Conservation (phyloP, 2,797 vertebrate genomes). For the Rhadinocentrus ornatus region DNA sequence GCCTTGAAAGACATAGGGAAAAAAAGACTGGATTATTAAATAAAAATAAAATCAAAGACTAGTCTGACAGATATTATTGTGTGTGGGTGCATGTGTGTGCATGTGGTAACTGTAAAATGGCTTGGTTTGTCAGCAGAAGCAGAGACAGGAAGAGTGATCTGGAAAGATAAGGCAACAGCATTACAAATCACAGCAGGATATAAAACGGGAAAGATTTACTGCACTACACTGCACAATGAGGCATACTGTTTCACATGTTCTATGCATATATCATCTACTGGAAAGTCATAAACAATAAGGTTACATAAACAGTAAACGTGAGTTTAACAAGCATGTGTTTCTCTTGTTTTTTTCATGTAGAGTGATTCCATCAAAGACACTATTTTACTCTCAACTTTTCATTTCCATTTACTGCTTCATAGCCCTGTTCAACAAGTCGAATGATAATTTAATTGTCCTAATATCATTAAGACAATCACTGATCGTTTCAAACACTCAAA, state of each 20-base stretch:
- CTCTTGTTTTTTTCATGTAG: background rate
- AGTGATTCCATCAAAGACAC: no score
- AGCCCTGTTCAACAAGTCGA: no score
- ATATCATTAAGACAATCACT: no score
- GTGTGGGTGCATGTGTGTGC: background rate
- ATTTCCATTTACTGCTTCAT: no score
- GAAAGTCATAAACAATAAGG: slow-evolving; percentile 7
- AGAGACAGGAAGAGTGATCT: slow-evolving; percentile 65
- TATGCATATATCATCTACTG: slow-evolving; percentile 18
- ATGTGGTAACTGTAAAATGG: background rate
- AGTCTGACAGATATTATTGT: slow-evolving; percentile 1
- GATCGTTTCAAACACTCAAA: no score
- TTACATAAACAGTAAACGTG: background rate
- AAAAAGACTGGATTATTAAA: no score
- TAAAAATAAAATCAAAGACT: background rate
- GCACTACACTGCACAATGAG: slow-evolving; percentile 21
- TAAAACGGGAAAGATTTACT: slow-evolving; percentile 46
- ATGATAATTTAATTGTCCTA: no score
- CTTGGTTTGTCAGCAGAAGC: slow-evolving; percentile 53
- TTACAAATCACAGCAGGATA: slow-evolving; percentile 64
- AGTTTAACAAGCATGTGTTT: background rate
- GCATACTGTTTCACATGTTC: slow-evolving; percentile 6
- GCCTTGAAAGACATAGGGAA: background rate
- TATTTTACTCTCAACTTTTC: no score
- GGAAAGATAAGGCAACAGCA: slow-evolving; percentile 65